phyloP scores from a whole-genome alignment of 2,888 invertebrate genomes.

The Ferrisia virgata region DNA sequence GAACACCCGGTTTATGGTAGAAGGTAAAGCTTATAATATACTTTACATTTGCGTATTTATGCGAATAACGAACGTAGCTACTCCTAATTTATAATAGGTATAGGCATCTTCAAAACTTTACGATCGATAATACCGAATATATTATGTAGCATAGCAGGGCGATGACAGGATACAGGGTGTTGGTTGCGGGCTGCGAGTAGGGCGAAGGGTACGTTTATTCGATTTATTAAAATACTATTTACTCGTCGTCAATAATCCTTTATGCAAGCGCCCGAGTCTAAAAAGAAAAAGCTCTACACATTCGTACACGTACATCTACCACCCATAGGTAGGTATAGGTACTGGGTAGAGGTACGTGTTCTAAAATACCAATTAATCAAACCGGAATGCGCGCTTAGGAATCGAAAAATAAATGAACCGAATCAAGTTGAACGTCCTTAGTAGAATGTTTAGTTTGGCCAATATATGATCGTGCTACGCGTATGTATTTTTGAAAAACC shows the following conservation, averaged over 20 bases:
- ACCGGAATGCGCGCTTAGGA: constrained; percentile 1
- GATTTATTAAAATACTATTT: constrained; percentile 1
- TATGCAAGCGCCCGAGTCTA: background rate
- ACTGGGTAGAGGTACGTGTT: background rate
- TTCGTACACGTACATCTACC: no score
- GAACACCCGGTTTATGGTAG: no score
- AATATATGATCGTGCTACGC: no score
- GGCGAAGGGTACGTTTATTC: background rate
- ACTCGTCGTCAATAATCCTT: background rate
- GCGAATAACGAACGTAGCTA: no score
- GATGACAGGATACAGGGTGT: background rate
- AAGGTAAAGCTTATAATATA: no score
- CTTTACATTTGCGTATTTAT: no score
- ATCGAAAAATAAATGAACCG: constrained; percentile 42
- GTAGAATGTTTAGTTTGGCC: no score
- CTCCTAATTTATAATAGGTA: no score
- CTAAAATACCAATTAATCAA: background rate
- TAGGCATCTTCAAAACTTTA: background rate
- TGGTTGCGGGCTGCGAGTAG: no score
- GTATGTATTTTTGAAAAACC: background rate
- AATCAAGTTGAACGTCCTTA: constrained; percentile 38
- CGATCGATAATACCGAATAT: background rate
- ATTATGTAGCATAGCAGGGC: background rate
- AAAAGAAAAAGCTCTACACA: background rate
- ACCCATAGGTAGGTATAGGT: no score